Conservation (phyloP, 1,140 invertebrate genomes). For the Procambarus virginalis region DNA sequence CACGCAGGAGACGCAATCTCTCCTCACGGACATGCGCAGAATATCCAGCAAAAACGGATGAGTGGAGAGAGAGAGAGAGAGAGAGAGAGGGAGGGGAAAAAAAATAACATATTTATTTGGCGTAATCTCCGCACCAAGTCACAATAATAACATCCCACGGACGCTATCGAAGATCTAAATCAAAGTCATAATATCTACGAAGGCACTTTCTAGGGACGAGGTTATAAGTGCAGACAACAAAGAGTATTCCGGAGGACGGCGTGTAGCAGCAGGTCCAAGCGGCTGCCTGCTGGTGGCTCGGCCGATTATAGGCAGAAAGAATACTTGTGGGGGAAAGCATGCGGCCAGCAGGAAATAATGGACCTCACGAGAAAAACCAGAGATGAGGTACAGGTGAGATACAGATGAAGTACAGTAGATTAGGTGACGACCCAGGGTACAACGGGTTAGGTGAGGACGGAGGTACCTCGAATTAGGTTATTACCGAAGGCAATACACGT, state of each 20-base stretch:
- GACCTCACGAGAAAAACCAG: too few relatives aligned
- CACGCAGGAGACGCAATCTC: constrained; percentile 29
- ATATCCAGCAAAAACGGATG: constrained; percentile 19
- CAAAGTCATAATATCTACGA: constrained; percentile 57
- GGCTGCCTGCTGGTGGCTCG: too few relatives aligned
- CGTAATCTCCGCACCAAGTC: constrained; percentile 54
- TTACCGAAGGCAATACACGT: too few relatives aligned
- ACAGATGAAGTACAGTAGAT: too few relatives aligned
- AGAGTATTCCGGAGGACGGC: constrained; percentile 25
- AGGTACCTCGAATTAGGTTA: too few relatives aligned
- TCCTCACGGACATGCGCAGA: constrained; percentile 37
- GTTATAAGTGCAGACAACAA: constrained; percentile 37
- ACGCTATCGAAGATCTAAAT: constrained; percentile 55
- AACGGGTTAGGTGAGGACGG: too few relatives aligned
- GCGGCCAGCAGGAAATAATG: too few relatives aligned
- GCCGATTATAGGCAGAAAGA: too few relatives aligned
- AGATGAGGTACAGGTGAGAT: too few relatives aligned
- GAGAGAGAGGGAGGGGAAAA: constrained; percentile 9
- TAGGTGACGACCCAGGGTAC: too few relatives aligned
- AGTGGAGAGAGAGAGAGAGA: background rate
- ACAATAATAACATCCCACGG: constrained; percentile 55
- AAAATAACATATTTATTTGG: constrained; percentile 50
- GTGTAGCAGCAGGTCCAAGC: background rate
- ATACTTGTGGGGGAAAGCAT: too few relatives aligned
- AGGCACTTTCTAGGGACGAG: constrained; percentile 49